Conservation (phyloP, 2,797 vertebrate genomes). For the Pseudomugil gertrudae region DNA sequence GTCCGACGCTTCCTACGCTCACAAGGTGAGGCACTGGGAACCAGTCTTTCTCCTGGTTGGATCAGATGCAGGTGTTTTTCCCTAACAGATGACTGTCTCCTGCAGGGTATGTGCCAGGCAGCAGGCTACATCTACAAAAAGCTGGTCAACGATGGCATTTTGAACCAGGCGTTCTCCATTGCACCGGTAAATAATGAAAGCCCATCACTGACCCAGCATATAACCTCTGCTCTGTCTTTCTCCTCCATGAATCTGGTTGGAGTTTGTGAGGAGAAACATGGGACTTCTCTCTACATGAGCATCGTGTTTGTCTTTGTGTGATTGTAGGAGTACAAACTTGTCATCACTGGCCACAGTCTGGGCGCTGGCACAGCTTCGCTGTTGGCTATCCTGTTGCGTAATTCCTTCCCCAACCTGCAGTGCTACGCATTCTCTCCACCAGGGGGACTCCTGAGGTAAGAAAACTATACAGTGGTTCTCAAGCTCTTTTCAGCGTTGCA, state of each 20-base stretch:
- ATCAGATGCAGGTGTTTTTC: background rate
- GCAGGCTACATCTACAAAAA: conserved; percentile 90
- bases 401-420: conserved; percentile 83
- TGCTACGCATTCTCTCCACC: conserved; percentile 96
- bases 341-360: conserved; percentile 94
- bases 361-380: conserved; percentile 91
- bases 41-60: background rate
- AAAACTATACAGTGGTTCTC: background rate
- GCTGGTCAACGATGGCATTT: conserved; percentile 91
- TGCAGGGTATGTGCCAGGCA: conserved; percentile 93
- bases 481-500: too few relatives aligned
- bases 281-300: too few relatives aligned
- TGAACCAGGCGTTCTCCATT: conserved; percentile 92
- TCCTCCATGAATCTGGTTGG: background rate
- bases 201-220: too few relatives aligned
- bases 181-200: conserved; percentile 86
- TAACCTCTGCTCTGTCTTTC: background rate
- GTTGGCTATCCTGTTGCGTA: conserved; percentile 86
- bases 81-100: background rate
- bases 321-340: conserved; percentile 91
- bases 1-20: conserved; percentile 88
- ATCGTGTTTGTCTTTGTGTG: conserved; percentile 18
- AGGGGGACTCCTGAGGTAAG: conserved; percentile 93
- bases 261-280: background rate
- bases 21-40: conserved; percentile 84